phyloP scores from a whole-genome alignment of 2,113 vertebrate species.

The Megalops atlanticus region DNA sequence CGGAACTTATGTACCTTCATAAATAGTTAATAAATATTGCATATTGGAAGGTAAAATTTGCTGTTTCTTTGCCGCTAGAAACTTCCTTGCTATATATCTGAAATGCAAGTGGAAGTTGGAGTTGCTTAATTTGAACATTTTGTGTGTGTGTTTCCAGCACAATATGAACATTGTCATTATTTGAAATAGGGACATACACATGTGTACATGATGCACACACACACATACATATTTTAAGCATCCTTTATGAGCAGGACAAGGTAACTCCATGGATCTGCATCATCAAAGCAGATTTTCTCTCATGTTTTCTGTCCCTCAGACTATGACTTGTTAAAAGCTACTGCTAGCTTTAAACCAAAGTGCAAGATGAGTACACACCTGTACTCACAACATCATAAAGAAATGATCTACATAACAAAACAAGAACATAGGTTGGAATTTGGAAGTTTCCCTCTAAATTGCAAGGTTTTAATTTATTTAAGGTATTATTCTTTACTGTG shows the following conservation, averaged over 20 bases:
- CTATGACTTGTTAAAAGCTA: conserved; percentile 56
- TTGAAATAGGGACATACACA: background rate
- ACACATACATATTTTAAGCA: conserved; percentile 59
- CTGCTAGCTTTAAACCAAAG: conserved; percentile 51
- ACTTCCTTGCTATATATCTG: too few relatives aligned
- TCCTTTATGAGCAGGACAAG: conserved; percentile 55
- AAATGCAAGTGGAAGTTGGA: background rate
- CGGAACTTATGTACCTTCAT: background rate
- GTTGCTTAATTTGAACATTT: background rate
- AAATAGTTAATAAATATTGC: background rate
- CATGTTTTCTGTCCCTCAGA: conserved; percentile 63
- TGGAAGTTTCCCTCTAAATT: too few relatives aligned
- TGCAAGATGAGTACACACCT: too few relatives aligned
- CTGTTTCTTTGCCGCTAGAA: background rate
- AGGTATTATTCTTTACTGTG: too few relatives aligned
- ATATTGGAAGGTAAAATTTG: background rate
- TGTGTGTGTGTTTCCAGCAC: background rate
- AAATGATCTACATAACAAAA: too few relatives aligned
- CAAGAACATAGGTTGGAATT: too few relatives aligned
- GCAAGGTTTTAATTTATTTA: too few relatives aligned
- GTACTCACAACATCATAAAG: too few relatives aligned
- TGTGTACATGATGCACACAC: background rate
- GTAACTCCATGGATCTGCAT: conserved; percentile 63
- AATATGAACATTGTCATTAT: background rate
- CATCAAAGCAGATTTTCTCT: conserved; percentile 73